phyloP scores from a whole-genome alignment of 2,888 invertebrate species.

The Polymixis lichenea region DNA sequence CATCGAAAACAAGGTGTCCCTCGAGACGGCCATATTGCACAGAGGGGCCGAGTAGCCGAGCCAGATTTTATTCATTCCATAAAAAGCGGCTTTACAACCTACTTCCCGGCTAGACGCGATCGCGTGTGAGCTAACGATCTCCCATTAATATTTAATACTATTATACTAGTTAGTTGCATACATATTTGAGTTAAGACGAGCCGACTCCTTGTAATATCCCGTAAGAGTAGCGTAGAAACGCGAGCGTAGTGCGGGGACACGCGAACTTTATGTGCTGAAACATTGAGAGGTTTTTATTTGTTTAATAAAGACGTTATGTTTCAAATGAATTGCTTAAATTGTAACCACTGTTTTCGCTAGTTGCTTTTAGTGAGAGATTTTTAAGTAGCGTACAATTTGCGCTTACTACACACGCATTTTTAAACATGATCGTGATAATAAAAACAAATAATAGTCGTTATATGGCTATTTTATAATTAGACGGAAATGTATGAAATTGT shows the following conservation, averaged over 20 bases:
- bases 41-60: slow-evolving; percentile 52
- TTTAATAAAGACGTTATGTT: slow-evolving; percentile 46
- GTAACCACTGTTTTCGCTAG: slow-evolving; percentile 28
- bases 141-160: slow-evolving; percentile 79
- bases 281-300: slow-evolving; percentile 35
- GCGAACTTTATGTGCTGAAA: slow-evolving; percentile 74
- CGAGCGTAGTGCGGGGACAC: slow-evolving; percentile 56
- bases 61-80: slow-evolving; percentile 77
- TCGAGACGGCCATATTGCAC: slow-evolving; percentile 59
- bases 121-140: slow-evolving; percentile 79
- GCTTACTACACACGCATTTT: slow-evolving; percentile 17
- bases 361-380: slow-evolving; percentile 2
- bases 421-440: not conserved
- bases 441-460: slow-evolving; percentile 18
- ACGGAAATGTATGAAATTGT: not conserved
- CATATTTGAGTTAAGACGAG: slow-evolving; percentile 69
- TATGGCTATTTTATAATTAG: not conserved
- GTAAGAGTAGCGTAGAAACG: slow-evolving; percentile 59
- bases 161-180: slow-evolving; percentile 67
- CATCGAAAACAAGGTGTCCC: slow-evolving; percentile 69
- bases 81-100: slow-evolving; percentile 75
- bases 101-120: slow-evolving; percentile 85
- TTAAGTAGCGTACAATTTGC: slow-evolving; percentile 1
- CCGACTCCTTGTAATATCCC: slow-evolving; percentile 60
- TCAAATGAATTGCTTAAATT: slow-evolving; percentile 38